Percentiles rank a stretch among this genome's conserved stretches.
Evolutionary conservation across 2,888 invertebrate genomes (phyloP).

Genomic region (Diabrotica balteata): DNA sequence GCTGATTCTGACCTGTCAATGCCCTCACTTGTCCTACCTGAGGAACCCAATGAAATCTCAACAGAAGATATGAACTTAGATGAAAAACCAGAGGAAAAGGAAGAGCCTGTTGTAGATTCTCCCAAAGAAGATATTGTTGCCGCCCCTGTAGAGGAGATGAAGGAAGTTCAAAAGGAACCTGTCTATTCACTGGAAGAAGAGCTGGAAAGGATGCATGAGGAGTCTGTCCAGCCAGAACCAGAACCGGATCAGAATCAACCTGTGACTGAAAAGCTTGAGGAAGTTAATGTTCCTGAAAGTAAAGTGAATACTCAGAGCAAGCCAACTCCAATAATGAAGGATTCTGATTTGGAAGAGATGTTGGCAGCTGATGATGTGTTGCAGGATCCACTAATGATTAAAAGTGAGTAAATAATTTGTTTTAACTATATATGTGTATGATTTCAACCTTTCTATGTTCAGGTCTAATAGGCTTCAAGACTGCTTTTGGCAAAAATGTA

Average conservation of each 20-base stretch:
- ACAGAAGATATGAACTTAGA: neutral
- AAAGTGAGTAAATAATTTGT: conserved; percentile 40
- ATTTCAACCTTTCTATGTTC: no score
- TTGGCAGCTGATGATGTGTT: conserved; percentile 42
- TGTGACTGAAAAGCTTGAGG: neutral
- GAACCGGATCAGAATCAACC: conserved; percentile 9
- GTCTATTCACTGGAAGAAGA: conserved; percentile 36
- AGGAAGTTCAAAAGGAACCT: conserved; percentile 9
- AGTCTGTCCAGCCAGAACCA: conserved; percentile 6
- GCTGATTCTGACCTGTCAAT: conserved; percentile 6
- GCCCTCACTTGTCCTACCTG: conserved; percentile 9
- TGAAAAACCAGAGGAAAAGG: conserved; percentile 8
- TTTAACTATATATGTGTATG: neutral
- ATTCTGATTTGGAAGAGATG: conserved; percentile 38
- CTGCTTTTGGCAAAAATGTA: no score
- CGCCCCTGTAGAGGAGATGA: neutral
- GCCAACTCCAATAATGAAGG: conserved; percentile 30
- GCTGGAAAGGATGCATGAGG: conserved; percentile 36
- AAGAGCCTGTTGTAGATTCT: conserved; percentile 12
- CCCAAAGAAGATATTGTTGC: conserved; percentile 6
- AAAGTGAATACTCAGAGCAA: conserved; percentile 8
- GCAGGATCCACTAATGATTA: conserved; percentile 45
- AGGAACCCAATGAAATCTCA: neutral
- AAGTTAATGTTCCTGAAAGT: conserved; percentile 10
- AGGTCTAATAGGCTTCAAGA: no score